A percentile compares a stretch with the other conserved stretches of the same genome.
Conservation (phyloP, 2,113 vertebrate species). For the Australoheros scitulus region DNA sequence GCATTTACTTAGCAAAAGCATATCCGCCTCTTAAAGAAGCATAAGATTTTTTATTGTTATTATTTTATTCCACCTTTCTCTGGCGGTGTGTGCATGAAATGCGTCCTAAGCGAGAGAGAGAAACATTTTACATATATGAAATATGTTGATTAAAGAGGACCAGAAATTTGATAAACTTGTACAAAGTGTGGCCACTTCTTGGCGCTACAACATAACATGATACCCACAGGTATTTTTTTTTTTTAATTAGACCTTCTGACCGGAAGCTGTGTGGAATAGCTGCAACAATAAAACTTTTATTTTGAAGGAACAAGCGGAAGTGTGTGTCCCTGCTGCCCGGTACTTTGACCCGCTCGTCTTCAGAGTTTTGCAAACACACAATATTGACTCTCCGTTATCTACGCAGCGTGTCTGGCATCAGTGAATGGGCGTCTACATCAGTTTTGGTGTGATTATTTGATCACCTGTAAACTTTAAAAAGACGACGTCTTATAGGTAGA, state of each 20-base stretch:
- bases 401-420: neutral
- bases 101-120: neutral
- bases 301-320: slow-evolving; percentile 25
- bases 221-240: neutral
- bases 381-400: neutral
- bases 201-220: neutral
- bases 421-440: no score
- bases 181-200: neutral
- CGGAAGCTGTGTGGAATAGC: slow-evolving; percentile 13
- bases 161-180: neutral
- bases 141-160: neutral
- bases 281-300: neutral
- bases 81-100: neutral
- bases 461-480: neutral
- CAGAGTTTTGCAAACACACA: neutral
- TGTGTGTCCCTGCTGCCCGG: fast-evolving
- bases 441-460: neutral
- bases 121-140: neutral
- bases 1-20: neutral
- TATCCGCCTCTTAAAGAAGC: slow-evolving; percentile 50
- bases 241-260: neutral
- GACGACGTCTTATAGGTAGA: neutral
- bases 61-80: neutral
- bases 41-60: fast-evolving
- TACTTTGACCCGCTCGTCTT: neutral